Evolutionary conservation across 2,888 invertebrate genomes (phyloP).

Genomic region (Clusia tigrina): DNA sequence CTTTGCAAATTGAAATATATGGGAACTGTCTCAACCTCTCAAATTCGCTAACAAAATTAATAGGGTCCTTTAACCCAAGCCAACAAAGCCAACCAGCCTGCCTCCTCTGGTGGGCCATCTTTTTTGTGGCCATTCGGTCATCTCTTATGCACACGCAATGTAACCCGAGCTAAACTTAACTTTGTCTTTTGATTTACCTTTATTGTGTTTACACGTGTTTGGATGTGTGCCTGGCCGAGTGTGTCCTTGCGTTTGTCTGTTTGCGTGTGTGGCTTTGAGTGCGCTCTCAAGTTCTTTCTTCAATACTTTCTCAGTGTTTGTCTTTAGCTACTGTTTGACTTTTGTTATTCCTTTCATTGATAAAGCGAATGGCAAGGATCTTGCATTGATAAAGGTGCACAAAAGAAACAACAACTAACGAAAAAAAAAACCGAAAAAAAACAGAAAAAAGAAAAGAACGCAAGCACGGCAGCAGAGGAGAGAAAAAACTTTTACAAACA

Average conservation of each 20-base stretch:
- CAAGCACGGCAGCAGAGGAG: not conserved
- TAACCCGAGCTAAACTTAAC: not conserved
- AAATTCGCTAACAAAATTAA: too few species aligned
- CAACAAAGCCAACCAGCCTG: too few species aligned
- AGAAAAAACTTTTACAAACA: not conserved
- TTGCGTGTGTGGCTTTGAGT: not conserved
- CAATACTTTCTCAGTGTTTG: not conserved
- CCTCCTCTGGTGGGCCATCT: too few species aligned
- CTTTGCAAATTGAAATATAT: too few species aligned
- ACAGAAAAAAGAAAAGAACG: not conserved
- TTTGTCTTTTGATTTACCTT: conserved; percentile 7
- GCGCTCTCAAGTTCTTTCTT: not conserved
- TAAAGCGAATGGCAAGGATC: not conserved
- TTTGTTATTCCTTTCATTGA: conserved; percentile 6
- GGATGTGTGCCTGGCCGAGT: conserved; percentile 5
- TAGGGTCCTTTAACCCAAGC: too few species aligned
- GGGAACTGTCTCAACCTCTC: too few species aligned
- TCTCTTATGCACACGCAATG: not conserved
- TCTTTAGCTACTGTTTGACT: conserved; percentile 7
- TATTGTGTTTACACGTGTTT: conserved; percentile 6
- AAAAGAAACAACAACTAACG: not conserved
- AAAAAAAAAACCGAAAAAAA: not conserved
- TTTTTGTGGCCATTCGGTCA: not conserved
- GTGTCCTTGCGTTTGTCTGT: not conserved
- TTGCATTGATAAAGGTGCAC: not conserved